Conservation (phyloP, 2,113 vertebrate species). For the Capra hircus region DNA sequence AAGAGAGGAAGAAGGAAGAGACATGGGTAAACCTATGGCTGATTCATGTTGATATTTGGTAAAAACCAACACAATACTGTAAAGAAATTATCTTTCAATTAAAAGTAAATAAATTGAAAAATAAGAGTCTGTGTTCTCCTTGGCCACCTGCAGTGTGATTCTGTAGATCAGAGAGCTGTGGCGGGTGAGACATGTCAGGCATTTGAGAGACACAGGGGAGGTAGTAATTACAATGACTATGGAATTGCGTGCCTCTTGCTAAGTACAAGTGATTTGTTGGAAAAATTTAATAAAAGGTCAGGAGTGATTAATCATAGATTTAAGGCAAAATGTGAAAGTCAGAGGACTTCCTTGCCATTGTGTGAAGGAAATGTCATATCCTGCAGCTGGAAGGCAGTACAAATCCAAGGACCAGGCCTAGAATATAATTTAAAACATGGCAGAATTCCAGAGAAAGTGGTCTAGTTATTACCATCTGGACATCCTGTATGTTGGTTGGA, state of each 20-base stretch:
- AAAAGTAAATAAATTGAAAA: neutral
- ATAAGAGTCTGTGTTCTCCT: neutral
- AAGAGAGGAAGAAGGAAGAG: neutral
- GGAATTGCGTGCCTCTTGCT: neutral
- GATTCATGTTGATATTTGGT: neutral
- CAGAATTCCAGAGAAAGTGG: neutral
- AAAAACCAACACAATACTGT: neutral
- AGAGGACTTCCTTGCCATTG: neutral
- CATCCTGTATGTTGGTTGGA: neutral
- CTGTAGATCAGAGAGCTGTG: neutral
- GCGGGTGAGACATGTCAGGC: neutral
- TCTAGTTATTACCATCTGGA: neutral
- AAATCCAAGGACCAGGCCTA: neutral
- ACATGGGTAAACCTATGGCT: neutral
- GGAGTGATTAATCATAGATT: conserved; percentile 43
- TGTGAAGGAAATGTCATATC: conserved; percentile 3
- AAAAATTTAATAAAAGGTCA: conserved; percentile 50
- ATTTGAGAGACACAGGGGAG: conserved; percentile 13
- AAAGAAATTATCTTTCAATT: neutral
- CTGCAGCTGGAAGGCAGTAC: neutral
- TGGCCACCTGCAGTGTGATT: neutral
- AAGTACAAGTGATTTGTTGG: conserved; percentile 46
- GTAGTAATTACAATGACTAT: neutral
- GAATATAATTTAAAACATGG: neutral
- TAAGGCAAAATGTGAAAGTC: conserved; percentile 23